Conservation (phyloP, 2,797 vertebrate species). For the Lateolabrax maculatus region DNA sequence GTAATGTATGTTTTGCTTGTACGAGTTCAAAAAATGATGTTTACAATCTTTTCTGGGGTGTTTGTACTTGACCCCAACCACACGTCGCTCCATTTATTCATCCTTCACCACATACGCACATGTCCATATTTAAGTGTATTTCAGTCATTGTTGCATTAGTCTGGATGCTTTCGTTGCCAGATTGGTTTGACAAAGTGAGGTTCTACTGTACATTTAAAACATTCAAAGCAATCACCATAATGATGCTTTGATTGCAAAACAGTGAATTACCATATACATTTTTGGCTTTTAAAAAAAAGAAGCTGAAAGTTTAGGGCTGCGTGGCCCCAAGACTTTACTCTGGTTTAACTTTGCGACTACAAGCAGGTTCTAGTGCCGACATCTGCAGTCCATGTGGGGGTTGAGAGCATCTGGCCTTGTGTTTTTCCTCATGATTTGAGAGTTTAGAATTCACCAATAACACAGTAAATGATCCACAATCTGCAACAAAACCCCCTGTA, state of each 20-base stretch:
- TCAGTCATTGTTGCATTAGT: neutral
- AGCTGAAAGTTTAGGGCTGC: conserved; percentile 62
- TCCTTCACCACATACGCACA: conserved; percentile 49
- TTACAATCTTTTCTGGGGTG: neutral
- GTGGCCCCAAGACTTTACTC: conserved; percentile 63
- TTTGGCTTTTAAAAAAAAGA: conserved; percentile 11
- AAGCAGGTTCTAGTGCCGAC: conserved; percentile 69
- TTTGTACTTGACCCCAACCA: conserved; percentile 50
- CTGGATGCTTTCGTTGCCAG: neutral
- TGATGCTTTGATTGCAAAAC: conserved; percentile 44
- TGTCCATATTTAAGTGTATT: neutral
- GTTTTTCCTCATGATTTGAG: conserved; percentile 37
- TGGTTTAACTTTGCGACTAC: conserved; percentile 39
- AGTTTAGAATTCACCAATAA: conserved; percentile 39
- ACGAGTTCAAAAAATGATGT: neutral
- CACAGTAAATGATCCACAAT: conserved; percentile 36
- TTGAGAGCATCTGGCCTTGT: conserved; percentile 47
- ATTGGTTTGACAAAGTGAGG: conserved; percentile 42
- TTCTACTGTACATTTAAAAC: conserved; percentile 37
- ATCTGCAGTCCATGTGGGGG: conserved; percentile 78
- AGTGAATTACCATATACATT: neutral
- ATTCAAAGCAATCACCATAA: conserved; percentile 45
- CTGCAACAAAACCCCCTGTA: conserved; percentile 42
- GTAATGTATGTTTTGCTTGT: neutral
- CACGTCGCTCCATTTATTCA: conserved; percentile 30